Conservation (phyloP, 1,140 invertebrate genomes). For the Carposina sasakii region DNA sequence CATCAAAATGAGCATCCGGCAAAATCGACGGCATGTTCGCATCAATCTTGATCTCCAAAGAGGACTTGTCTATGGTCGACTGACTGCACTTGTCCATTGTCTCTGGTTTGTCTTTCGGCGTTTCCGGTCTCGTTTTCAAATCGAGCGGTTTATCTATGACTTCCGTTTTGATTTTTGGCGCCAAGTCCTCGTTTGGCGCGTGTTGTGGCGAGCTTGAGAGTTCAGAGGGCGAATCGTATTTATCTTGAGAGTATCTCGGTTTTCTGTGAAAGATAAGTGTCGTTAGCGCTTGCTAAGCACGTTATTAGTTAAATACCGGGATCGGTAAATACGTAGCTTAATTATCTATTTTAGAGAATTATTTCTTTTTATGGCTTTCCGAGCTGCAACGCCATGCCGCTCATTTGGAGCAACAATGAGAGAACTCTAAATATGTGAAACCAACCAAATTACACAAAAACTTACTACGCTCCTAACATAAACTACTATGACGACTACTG, state of each 20-base stretch:
- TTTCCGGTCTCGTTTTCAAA: constrained; percentile 51
- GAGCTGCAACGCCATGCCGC: no score
- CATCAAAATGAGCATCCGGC: constrained; percentile 56
- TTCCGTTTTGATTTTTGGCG: constrained; percentile 42
- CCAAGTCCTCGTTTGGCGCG: constrained; percentile 43
- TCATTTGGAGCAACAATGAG: no score
- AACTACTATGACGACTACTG: no score
- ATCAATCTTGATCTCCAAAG: constrained; percentile 54
- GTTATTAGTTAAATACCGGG: no score
- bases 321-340: no score
- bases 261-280: constrained; percentile 44
- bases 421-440: no score
- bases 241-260: constrained; percentile 56
- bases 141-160: constrained; percentile 47
- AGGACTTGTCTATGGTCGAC: constrained; percentile 29
- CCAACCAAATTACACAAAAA: no score
- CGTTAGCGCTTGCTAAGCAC: no score
- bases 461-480: no score
- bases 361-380: no score
- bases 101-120: constrained; percentile 33
- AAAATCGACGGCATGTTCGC: constrained; percentile 52
- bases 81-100: constrained; percentile 49
- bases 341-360: no score
- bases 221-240: constrained; percentile 58
- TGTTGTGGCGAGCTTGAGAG: constrained; percentile 59